Percentiles rank a stretch among this genome's conserved stretches.
Conservation (phyloP, 2,888 invertebrate genomes). For the Drosophila bunnanda region DNA sequence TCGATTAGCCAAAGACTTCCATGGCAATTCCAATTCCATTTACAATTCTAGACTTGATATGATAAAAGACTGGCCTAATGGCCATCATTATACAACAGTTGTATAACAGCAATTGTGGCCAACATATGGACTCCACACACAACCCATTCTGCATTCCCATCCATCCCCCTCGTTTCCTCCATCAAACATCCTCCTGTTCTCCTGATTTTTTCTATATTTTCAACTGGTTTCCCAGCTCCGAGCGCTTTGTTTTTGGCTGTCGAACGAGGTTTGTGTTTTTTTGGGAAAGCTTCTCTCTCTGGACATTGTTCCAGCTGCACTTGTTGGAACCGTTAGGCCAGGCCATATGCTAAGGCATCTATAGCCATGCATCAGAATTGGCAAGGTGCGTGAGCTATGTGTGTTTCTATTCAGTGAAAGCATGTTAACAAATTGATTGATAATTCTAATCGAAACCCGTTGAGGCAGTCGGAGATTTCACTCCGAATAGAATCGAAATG, state of each 20-base stretch:
- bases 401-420: constrained; percentile 62
- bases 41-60: constrained; percentile 24
- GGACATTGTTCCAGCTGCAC: constrained; percentile 27
- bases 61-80: constrained; percentile 37
- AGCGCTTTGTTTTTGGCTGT: constrained; percentile 42
- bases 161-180: constrained; percentile 6
- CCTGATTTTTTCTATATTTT: constrained; percentile 3
- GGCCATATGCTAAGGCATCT: constrained; percentile 9
- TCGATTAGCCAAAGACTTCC: constrained; percentile 36
- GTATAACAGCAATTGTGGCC: constrained; percentile 60
- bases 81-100: constrained; percentile 69
- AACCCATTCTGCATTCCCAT: constrained; percentile 30
- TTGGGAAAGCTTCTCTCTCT: constrained; percentile 56
- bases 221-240: constrained; percentile 53
- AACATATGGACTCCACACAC: constrained; percentile 14
- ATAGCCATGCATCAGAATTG: constrained; percentile 7
- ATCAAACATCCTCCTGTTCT: constrained; percentile 10
- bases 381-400: constrained; percentile 8
- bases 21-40: constrained; percentile 9
- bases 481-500: constrained; percentile 50
- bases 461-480: constrained; percentile 46
- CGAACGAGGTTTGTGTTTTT: constrained; percentile 38
- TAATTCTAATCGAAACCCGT: constrained; percentile 53
- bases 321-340: constrained; percentile 53
- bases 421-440: constrained; percentile 44